Evolutionary conservation across 1,140 invertebrate genomes (phyloP).

Genomic region (Zophobas atratus): DNA sequence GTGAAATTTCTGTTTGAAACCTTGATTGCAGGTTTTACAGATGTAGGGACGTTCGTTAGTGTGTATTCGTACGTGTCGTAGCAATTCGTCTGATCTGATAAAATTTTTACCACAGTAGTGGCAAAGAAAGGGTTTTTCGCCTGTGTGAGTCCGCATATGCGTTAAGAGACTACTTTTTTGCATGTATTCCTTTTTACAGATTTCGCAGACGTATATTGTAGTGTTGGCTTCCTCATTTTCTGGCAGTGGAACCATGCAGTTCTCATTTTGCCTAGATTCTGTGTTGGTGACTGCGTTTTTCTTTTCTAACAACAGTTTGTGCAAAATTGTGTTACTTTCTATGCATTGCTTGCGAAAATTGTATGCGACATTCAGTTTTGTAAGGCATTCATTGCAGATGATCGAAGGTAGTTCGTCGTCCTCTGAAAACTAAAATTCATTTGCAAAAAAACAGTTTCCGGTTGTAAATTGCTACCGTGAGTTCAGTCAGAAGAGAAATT

Average conservation of each 20-base stretch:
- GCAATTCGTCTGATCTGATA: constrained; percentile 45
- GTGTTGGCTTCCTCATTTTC: not conserved
- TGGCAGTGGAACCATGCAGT: not conserved
- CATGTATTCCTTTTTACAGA: constrained; percentile 26
- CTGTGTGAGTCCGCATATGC: constrained; percentile 50
- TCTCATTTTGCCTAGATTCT: not conserved
- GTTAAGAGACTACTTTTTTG: not conserved
- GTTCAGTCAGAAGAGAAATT: constrained; percentile 23
- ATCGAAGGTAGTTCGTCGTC: constrained; percentile 54
- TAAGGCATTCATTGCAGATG: constrained; percentile 54
- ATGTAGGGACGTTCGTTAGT: constrained; percentile 52
- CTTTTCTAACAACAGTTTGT: not conserved
- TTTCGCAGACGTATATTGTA: constrained; percentile 6
- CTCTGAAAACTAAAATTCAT: constrained; percentile 58
- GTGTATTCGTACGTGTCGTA: constrained; percentile 45
- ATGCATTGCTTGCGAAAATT: constrained; percentile 54
- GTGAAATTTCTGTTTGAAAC: constrained; percentile 46
- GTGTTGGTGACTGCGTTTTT: constrained; percentile 1
- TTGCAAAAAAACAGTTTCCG: not conserved
- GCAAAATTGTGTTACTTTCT: constrained; percentile 8
- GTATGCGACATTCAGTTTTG: constrained; percentile 51
- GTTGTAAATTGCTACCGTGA: constrained; percentile 4
- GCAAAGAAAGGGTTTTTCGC: constrained; percentile 56
- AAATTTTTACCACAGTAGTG: constrained; percentile 55
- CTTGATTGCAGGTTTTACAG: constrained; percentile 48